phyloP scores from a whole-genome alignment of 2,797 vertebrate species.

The Gymnopithys bicolor region DNA sequence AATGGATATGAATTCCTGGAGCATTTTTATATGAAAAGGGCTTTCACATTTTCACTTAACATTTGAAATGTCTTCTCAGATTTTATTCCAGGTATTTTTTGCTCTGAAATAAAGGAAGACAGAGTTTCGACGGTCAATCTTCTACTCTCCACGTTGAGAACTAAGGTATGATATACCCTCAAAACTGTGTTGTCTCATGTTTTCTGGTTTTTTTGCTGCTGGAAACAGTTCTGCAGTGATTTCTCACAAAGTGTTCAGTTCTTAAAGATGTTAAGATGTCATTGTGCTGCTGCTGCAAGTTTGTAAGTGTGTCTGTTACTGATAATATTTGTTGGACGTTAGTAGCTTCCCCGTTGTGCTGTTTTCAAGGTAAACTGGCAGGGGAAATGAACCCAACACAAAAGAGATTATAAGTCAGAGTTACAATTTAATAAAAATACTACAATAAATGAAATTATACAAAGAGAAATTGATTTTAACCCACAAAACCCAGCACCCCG shows the following conservation, averaged over 20 bases:
- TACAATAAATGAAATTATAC: too few species aligned
- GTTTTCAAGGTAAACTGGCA: too few species aligned
- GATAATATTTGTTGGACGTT: neutral
- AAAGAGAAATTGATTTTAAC: too few species aligned
- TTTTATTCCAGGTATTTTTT: slow-evolving; percentile 89
- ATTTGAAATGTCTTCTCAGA: slow-evolving; percentile 78
- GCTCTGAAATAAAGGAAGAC: slow-evolving; percentile 89
- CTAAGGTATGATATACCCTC: slow-evolving; percentile 79
- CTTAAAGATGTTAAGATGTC: neutral
- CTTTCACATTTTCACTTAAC: slow-evolving; percentile 9
- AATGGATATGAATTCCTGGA: neutral
- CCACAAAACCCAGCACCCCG: too few species aligned
- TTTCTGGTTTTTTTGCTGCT: neutral
- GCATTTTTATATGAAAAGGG: neutral
- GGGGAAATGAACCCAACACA: too few species aligned
- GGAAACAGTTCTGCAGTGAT: neutral
- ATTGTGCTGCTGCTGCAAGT: neutral
- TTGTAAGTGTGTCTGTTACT: neutral
- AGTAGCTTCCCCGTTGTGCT: neutral
- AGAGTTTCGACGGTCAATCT: slow-evolving; percentile 88
- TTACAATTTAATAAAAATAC: too few species aligned
- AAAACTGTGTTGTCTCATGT: neutral
- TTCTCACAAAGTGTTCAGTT: neutral
- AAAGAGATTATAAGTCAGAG: too few species aligned
- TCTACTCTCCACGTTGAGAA: slow-evolving; percentile 88